These are phyloP conservation scores for Crepidodera aurea DNA, from an alignment of 2,888 invertebrate species.

Conservation along the genomic window DNA sequence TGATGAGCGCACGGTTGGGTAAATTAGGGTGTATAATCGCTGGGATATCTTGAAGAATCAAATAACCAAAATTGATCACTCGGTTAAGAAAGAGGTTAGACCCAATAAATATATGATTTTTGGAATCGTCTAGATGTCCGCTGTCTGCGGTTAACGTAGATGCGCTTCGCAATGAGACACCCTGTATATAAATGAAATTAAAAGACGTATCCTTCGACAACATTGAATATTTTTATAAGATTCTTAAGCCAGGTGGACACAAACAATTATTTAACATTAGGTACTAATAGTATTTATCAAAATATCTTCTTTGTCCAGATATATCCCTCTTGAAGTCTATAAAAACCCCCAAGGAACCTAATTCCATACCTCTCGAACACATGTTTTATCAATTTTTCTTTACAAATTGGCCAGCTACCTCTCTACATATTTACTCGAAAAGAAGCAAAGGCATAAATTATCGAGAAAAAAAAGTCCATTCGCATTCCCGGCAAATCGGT, in stretches of 20 bases:
- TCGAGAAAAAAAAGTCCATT: slow-evolving; percentile 35
- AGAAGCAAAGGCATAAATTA: slow-evolving; percentile 39
- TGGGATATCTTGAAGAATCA: too few relatives aligned
- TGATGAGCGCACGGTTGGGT: too few relatives aligned
- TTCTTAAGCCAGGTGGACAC: not conserved
- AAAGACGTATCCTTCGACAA: too few relatives aligned
- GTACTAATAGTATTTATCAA: slow-evolving; percentile 1
- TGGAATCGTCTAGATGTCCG: too few relatives aligned
- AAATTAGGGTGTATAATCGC: too few relatives aligned
- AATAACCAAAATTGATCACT: too few relatives aligned
- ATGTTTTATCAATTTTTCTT: slow-evolving; percentile 22
- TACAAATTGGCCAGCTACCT: slow-evolving; percentile 22
- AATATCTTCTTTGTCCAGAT: not conserved
- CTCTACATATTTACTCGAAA: slow-evolving; percentile 28
- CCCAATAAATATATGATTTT: too few relatives aligned
- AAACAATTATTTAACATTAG: not conserved
- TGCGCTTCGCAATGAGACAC: too few relatives aligned
- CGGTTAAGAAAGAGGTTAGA: too few relatives aligned
- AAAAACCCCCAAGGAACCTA: not conserved
- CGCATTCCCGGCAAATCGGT: slow-evolving; percentile 36
- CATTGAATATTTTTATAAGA: too few relatives aligned
- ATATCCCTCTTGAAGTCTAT: slow-evolving; percentile 8
- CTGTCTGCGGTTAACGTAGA: too few relatives aligned
- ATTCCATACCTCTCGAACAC: slow-evolving; percentile 11
- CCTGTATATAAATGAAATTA: too few relatives aligned